phyloP scores from a whole-genome alignment of 2,888 invertebrate genomes.

The Carpatolechia fugitivella region DNA sequence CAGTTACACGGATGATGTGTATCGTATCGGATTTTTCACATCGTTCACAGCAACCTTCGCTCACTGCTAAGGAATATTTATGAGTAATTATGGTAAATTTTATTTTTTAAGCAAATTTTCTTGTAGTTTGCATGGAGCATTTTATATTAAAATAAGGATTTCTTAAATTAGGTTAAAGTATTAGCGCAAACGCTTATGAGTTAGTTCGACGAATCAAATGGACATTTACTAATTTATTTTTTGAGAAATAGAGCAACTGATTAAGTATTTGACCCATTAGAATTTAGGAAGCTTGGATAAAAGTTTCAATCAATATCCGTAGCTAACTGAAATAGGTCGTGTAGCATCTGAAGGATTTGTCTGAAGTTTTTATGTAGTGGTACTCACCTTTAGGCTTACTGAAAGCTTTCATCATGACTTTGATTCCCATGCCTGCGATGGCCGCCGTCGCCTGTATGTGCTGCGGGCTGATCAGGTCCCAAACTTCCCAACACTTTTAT shows the following conservation, averaged over 20 bases:
- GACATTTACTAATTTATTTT: neutral
- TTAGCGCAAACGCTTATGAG: no score
- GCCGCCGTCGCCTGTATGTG: conserved; percentile 64
- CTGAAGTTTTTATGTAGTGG: neutral
- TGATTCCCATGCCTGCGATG: conserved; percentile 90
- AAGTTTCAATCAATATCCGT: no score
- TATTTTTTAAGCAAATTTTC: no score
- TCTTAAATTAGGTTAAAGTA: no score
- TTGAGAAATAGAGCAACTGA: neutral
- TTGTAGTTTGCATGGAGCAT: no score
- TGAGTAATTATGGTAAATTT: no score
- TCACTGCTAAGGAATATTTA: neutral
- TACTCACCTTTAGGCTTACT: conserved; percentile 89
- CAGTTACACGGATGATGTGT: conserved; percentile 50
- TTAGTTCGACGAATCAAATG: neutral
- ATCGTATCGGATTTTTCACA: conserved; percentile 47
- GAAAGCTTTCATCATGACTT: conserved; percentile 91
- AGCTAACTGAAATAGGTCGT: no score
- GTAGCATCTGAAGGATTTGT: no score
- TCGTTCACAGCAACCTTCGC: conserved; percentile 17
- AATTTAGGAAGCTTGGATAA: no score
- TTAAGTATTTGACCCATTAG: no score
- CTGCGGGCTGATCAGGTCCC: conserved; percentile 49
- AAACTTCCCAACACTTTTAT: conserved; percentile 31
- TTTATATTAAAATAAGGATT: no score